Evolutionary conservation across 2,113 vertebrate genomes (phyloP).

Genomic region (Eulemur rufifrons): DNA sequence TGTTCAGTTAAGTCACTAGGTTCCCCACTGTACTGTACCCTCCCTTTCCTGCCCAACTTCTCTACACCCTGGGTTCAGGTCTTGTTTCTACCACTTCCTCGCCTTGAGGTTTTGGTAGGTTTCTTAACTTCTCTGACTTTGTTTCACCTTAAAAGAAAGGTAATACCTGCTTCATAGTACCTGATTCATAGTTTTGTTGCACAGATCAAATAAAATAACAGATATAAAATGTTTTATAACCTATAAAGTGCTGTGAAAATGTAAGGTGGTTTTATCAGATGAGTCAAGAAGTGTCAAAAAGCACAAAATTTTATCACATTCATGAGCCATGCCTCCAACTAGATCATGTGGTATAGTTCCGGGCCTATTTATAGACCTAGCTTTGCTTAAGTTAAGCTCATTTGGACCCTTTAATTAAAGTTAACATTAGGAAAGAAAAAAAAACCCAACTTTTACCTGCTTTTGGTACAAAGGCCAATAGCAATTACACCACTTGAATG

Average conservation of each 20-base stretch:
- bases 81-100: neutral
- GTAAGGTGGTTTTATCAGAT: neutral
- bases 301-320: slow-evolving; percentile 34
- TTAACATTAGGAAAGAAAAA: neutral
- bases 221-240: slow-evolving; percentile 37
- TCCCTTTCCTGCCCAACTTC: neutral
- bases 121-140: slow-evolving; percentile 54
- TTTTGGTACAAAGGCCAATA: slow-evolving; percentile 56
- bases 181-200: slow-evolving; percentile 11
- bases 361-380: slow-evolving; percentile 6
- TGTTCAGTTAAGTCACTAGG: slow-evolving; percentile 10
- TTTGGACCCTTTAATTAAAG: slow-evolving; percentile 64
- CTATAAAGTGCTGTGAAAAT: slow-evolving; percentile 28
- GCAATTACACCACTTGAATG: slow-evolving; percentile 68
- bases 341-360: slow-evolving; percentile 8
- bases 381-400: slow-evolving; percentile 45
- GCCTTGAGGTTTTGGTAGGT: neutral
- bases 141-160: slow-evolving; percentile 46
- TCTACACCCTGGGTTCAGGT: neutral
- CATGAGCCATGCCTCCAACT: neutral
- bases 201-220: slow-evolving; percentile 47
- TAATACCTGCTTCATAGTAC: neutral
- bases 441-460: neutral
- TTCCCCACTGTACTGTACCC: neutral
- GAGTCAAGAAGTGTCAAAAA: slow-evolving; percentile 55